Evolutionary conservation across 2,888 invertebrate genomes (phyloP), one percentile per base, ranked within the genome.

Genomic region (Balanococcus diminutus): DNA sequence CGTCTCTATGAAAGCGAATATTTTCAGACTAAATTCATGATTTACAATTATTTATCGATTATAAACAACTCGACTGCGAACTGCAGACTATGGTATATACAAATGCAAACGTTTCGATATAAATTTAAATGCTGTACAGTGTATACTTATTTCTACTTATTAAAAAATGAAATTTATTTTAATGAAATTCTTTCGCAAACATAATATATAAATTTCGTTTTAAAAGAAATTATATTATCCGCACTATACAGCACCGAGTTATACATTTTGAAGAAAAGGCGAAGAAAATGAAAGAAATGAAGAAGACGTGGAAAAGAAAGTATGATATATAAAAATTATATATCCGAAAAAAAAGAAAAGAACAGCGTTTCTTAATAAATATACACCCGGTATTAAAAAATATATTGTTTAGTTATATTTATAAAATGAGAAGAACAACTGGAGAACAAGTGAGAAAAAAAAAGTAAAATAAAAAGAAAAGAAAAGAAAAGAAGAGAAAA

Each of bases 31-130:
- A 75, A 31, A 75, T 75, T 75, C 75, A 75, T 75, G 75, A 75
- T 75, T 75, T 75, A 75, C 75, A 75, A 75, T 75, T 75, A 75
- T 75, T 5, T 75, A n/a, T 75, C 75, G 75, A 75, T 75, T 75
- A 75, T 32, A 75, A 75, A 75, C 32, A 75, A 75, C 75, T 75
- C 72, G 1, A 75, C 32, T 75, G n/a, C n/a, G n/a, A n/a, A n/a
- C 16, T 22, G 8, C 25, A n/a, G 19, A 75, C n/a, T 75, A n/a
- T n/a, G 25, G 28, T 75, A 2, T 75, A 61, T 8, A 28, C n/a
- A n/a, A n/a, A n/a, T 32, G 51, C 51, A 51, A 51, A 75, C 75
- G 31, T 75, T n/a, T 75, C 75, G 75, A 75, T 75, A 75, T 75
- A 75, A 75, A 75, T 75, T 75, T 75, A 75, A 75, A 75, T 25